Base-by-base conservation (phyloP, 2,797 vertebrate species). In the Gouania willdenowi region DNA sequence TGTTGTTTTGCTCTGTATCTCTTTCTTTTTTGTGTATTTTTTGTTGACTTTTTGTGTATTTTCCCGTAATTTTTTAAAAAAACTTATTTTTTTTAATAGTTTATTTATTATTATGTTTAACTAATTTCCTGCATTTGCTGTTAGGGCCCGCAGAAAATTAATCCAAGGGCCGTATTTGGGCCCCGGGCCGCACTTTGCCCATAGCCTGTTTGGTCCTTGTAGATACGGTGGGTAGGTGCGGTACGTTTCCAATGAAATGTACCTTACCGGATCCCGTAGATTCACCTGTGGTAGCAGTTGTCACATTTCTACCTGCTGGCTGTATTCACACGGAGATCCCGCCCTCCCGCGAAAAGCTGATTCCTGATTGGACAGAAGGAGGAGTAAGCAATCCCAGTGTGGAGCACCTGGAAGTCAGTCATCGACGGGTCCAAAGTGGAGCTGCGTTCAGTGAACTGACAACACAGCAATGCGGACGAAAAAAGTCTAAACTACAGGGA, bases 361-460 rank as follows among this genome's bases (percentile, higher is more conserved):
- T 8, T 67, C 70, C 2, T 69, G 41, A 90, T 90, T 91, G 89
- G 89, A n/a, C 39, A 17, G 4, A 4, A 5, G 29, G 32, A 3
- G 15, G 52, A 53, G 40, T 47, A 83, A 82, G 66, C 48, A 82
- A 51, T 66, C 61, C 68, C 70, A 57, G 76, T 71, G 43, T 73
- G 85, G 82, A 82, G 77, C 81, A 88, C 88, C 88, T 89, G 85
- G 84, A 43, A 72, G 79, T 88, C 84, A 80, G 75, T 83, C 83
- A 81, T 66, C 79, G 16, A 33, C 47, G 16, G 25, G 48, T 62
- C 57, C 50, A 25, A 68, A 50, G 35, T 26, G 62, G 46, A 71
- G 47, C 66, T 60, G 60, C 59, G 55, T 41, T 51, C 69, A 36
- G 61, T 19, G 45, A 42, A 42, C 37, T 19, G 38, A 69, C 50